Evolutionary conservation across 2,113 vertebrate species (phyloP).

Genomic region (Campylomormyrus tamandua): DNA sequence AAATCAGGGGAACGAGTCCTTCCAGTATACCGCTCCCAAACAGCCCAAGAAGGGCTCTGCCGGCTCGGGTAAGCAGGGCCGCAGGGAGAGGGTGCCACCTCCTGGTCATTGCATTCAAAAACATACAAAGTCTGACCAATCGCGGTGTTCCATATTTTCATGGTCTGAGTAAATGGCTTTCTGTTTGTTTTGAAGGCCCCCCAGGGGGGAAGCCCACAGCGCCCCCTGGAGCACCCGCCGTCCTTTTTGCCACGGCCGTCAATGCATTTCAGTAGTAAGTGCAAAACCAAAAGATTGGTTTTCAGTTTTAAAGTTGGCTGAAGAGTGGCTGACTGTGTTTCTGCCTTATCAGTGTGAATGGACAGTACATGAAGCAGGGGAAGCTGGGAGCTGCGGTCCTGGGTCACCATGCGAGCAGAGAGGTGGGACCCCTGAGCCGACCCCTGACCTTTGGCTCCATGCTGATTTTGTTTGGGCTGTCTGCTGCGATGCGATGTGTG

Average conservation of each 20-base stretch:
- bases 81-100: background rate
- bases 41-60: conserved; percentile 77
- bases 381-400: conserved; percentile 89
- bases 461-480: background rate
- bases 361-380: conserved; percentile 88
- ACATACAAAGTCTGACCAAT: background rate
- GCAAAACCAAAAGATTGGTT: background rate
- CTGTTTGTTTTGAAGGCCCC: conserved; percentile 34
- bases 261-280: conserved; percentile 87
- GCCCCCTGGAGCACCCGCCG: conserved; percentile 49
- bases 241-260: conserved; percentile 74
- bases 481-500: background rate
- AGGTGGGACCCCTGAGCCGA: conserved; percentile 59
- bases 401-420: conserved; percentile 73
- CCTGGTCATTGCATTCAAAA: background rate
- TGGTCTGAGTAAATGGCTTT: background rate
- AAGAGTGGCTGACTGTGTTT: conserved; percentile 28
- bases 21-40: conserved; percentile 92
- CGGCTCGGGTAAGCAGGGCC: conserved; percentile 54
- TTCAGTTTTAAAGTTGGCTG: background rate
- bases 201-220: conserved; percentile 54
- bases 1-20: conserved; percentile 82
- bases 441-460: background rate
- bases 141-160: background rate
- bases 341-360: conserved; percentile 66